phyloP scores from a whole-genome alignment of 2,888 invertebrate species.

The Andrena camellia region DNA sequence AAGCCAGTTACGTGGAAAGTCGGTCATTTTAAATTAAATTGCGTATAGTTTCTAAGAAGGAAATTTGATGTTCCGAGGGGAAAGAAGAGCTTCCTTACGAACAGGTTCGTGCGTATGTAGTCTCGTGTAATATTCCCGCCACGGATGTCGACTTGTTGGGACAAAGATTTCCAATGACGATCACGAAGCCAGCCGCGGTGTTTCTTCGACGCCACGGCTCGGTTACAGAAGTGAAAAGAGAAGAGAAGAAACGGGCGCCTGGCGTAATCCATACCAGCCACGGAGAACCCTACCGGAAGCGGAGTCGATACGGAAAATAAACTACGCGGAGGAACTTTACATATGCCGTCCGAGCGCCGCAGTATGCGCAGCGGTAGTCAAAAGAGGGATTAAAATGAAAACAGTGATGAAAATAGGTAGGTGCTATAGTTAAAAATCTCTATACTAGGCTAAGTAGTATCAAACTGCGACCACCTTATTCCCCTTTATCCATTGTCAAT shows the following conservation, averaged over 20 bases:
- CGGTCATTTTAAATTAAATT: too few species aligned
- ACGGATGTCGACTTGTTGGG: not conserved
- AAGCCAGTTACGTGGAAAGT: too few species aligned
- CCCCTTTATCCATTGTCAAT: too few species aligned
- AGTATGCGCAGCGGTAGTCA: conserved; percentile 37
- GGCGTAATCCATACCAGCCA: conserved; percentile 62
- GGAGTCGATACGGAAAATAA: conserved; percentile 71
- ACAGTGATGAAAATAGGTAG: not conserved
- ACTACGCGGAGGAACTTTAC: conserved; percentile 61
- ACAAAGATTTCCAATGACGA: conserved; percentile 35
- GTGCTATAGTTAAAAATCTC: too few species aligned
- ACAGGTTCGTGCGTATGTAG: too few species aligned
- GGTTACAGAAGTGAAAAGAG: conserved; percentile 39
- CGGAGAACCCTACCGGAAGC: conserved; percentile 59
- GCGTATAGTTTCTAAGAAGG: too few species aligned
- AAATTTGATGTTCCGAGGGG: too few species aligned
- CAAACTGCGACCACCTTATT: too few species aligned
- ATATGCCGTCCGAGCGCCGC: conserved; percentile 52
- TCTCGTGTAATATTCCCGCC: too few species aligned
- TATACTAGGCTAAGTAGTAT: too few species aligned
- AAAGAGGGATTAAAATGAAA: not conserved
- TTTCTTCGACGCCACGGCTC: conserved; percentile 19
- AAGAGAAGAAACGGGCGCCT: conserved; percentile 31
- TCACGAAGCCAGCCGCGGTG: conserved; percentile 3
- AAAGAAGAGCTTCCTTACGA: too few species aligned